Base-by-base conservation (phyloP, 2,113 vertebrate genomes). In the Synodontis membranacea region DNA sequence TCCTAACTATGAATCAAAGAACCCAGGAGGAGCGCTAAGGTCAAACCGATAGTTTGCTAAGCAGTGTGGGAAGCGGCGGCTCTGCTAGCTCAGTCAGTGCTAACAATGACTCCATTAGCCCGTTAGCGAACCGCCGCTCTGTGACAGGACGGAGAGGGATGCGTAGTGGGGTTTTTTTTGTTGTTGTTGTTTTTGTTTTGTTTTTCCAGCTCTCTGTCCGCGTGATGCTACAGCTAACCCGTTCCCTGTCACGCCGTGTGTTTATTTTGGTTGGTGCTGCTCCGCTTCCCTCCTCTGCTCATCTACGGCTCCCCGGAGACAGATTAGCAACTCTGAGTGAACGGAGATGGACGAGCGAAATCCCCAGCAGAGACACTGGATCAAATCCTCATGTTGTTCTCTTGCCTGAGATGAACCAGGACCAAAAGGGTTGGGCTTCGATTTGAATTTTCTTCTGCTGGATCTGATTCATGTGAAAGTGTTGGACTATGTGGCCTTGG, bases 231-330 rank as follows among this genome's bases (percentile, higher is more conserved):
- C 48, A 76, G 85, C 87, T 82, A 80, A 87, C 82, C 88, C 68
- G 23, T 86, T 79, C 66, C 75, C 85, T 74, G 75, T 75, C 80
- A 86, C 44, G 85, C 42, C 48, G 70, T 31, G 66, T 89, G 85
- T 89, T 88, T 89, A 85, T 89, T 91, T 91, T 88, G 81, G 70
- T 89, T 87, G 90, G 88, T 87, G 82, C 86, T 62, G 80, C 80
- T 86, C 89, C 83, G 62, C 23, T 80, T 87, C 83, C 85, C 88
- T 87, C 87, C 86, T 84, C 82, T 81, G 64, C 85, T 87, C 78
- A 88, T 86, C 88, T 90, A 89, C 74, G 87, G 82, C 86, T 90
- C 88, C 87, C 90, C 28, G 46, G 81, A 86, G 87, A 84, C 79
- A 89, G 85, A 87, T 87, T 87, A 88, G 87, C 87, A 87, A 87